Evolutionary conservation across 1,140 invertebrate species (phyloP), one percentile per base, ranked within the genome.

Genomic region (Manduca sexta): DNA sequence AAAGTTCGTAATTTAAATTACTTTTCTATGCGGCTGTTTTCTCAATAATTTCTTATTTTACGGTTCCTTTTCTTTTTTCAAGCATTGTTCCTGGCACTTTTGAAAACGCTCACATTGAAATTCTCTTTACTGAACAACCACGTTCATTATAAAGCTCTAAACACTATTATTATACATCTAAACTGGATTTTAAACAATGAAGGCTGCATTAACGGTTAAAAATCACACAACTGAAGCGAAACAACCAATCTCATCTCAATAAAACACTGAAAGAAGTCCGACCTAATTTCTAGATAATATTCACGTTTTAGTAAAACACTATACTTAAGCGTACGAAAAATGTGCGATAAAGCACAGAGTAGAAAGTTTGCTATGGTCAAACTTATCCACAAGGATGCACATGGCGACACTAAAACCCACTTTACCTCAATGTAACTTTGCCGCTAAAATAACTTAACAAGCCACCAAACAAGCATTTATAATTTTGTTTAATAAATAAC

Each of bases 361-460:
- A 59, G 53, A 53, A 72, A 75, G 72, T 75, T 75, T 45, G 45
- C 55, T 60, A 64, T 64, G 61, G 64, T 64, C 58, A 55, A 73
- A 75, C 52, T 75, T 73, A 52, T 44, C 44, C 54, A 56, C 57
- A 64, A 68, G 57, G 60, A 69, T 69, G 63, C 69, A 69, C 65
- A 62, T 49, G 56, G 57, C 59, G 60, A 60, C 59, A 65, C 56
- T 71, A 73, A 75, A 75, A 45, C n/a, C 57, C 59, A 75, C 62
- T 75, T 55, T 61, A 64, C 58, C 53, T 60, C 46, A 50, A 61
- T 61, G 60, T 67, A 69, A 68, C 57, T 75, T 68, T 50, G 44
- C 42, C 57, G 47, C 59, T 67, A 64, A 61, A 60, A 65, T 60
- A 52, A 60, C 55, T 65, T 54, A 55, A 58, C 34, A 49, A 33